Evolutionary conservation across 2,113 vertebrate genomes (phyloP), one percentile per base, ranked within the genome.

Genomic region (Corythoichthys haematopterus): DNA sequence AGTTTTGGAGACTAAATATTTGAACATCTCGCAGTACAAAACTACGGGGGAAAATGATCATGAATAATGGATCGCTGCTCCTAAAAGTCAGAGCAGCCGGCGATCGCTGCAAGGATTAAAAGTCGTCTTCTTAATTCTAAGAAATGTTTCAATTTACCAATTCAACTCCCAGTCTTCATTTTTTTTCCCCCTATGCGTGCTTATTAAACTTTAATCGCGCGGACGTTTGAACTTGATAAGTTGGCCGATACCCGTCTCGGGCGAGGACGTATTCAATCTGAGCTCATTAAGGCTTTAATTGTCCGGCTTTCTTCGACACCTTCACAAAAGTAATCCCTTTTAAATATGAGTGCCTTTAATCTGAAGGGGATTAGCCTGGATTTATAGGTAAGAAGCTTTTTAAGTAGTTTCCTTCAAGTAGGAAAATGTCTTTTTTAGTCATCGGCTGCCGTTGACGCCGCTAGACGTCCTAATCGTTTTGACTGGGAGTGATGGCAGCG

Each of bases 11-110:
- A 53, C 0, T 43, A 35, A 66, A 53, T 62, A 52, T 74, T 66
- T 74, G 12, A 71, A 75, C 72, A 36, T 40, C n/a, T 71, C 53
- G 14, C 43, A 38, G 9, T 16, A 8, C 38, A 57, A 13, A 59
- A 66, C 58, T 72, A n/a, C 33, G 11, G 10, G 38, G 51, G 43
- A 51, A 67, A 20, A 58, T 69, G 0, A 56, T 35, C 8, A 20
- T 61, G 70, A 69, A 69, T 66, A 66, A 52, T 53, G n/a, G 10
- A 45, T 14, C 36, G 33, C 8, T 16, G 10, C 15, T 47, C n/a
- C 36, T 6, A 11, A 47, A 28, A 50, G 35, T 38, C 35, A 51
- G 15, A 65, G 13, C 15, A 7, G 46, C 47, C 50, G 28, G 37
- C 9, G 11, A 36, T 36, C 16, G n/a, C 53, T 53, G 1, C 1